These are phyloP conservation scores for Venustoraphidia nigricollis DNA, from an alignment of 2,888 invertebrate genomes.

Conservation along the genomic window DNA sequence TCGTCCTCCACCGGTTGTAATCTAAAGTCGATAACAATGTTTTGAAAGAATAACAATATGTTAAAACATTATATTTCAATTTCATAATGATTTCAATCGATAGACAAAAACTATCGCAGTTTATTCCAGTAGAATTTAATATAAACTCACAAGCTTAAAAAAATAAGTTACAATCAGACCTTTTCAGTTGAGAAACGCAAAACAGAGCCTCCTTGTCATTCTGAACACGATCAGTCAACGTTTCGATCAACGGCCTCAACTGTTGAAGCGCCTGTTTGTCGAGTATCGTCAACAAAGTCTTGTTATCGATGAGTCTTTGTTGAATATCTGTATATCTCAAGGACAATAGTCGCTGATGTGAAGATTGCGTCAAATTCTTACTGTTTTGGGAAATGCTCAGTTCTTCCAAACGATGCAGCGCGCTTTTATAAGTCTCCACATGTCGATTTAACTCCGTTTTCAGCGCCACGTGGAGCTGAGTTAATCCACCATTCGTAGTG, in stretches of 20 bases:
- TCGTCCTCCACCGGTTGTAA: slow-evolving; percentile 24
- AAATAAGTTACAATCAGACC: slow-evolving; percentile 13
- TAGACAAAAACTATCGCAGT: no score
- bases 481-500: slow-evolving; percentile 37
- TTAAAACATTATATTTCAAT: no score
- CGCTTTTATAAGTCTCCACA: slow-evolving; percentile 73
- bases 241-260: slow-evolving; percentile 47
- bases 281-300: slow-evolving; percentile 69
- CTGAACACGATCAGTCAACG: slow-evolving; percentile 66
- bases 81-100: no score
- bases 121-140: background rate
- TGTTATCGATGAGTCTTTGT: slow-evolving; percentile 80
- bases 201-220: slow-evolving; percentile 79
- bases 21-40: slow-evolving; percentile 15
- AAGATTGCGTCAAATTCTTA: slow-evolving; percentile 58
- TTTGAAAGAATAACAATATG: no score
- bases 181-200: slow-evolving; percentile 50
- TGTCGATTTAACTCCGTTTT: slow-evolving; percentile 71
- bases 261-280: slow-evolving; percentile 70
- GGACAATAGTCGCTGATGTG: slow-evolving; percentile 77
- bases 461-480: slow-evolving; percentile 68
- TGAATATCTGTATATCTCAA: slow-evolving; percentile 76
- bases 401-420: slow-evolving; percentile 73
- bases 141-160: background rate
- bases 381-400: slow-evolving; percentile 35